Evolutionary conservation across 2,888 invertebrate species (phyloP), one percentile per base, ranked within the genome.

Genomic region (Rugalucina vietnamica): DNA sequence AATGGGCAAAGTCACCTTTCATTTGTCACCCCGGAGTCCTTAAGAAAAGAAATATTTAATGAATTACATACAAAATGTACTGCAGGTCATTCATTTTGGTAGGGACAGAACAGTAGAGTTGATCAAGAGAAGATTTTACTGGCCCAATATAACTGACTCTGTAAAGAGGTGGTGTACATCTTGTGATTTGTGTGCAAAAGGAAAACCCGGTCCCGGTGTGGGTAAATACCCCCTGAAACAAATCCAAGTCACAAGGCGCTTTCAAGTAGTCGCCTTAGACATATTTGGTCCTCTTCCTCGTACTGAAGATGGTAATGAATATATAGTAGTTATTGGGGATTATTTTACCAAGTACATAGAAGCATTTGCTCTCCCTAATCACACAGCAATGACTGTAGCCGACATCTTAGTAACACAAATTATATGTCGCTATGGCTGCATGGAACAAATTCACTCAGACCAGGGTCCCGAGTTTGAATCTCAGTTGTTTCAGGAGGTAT

Each of bases 381-480:
- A 88, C 32, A 77, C 79, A 0, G 87, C 88, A 29, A 36, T 65
- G 24, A 90, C 85, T 18, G 82, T 87, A 10, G 89, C 88, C 10
- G 87, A 86, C 43, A 82, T 76, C 10, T 36, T 90, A 5, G 85
- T 90, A 1, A 80, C 80, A n/a, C 80, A 88, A 43, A 72, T 85
- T n/a, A 76, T 90, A 34, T 73, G 81, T 29, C 24, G 74, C 3
- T 89, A 81, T 74, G 88, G 84, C 14, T 54, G 73, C 27, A 87
- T 87, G 21, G 34, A 54, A 43, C 76, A 79, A 34, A 76, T 90
- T 4, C 90, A 90, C 60, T 73, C 83, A 0, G 86, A 89, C 37
- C 88, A 87, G 69, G 90, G 90, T 27, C 49, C 81, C 24, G 72
- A 91, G 36, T 90, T 91, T 75, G 88, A 88, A 50, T 83, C 84